Conservation (phyloP, 1,140 invertebrate genomes). For the Pinna nobilis region DNA sequence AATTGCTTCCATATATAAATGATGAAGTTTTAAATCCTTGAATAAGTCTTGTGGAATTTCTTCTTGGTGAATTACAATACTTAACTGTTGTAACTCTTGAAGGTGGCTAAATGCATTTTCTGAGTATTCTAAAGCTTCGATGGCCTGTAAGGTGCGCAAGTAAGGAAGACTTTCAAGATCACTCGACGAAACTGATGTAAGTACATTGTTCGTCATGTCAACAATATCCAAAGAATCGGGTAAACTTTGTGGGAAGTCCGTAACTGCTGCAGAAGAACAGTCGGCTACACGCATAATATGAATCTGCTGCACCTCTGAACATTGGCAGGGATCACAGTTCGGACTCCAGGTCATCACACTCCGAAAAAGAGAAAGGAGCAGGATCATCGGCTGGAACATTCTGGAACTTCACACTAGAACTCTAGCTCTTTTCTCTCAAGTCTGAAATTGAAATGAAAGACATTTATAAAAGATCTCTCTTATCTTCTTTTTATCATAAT, state of each 20-base stretch:
- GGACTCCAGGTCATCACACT: too few species aligned
- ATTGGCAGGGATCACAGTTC: too few species aligned
- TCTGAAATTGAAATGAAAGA: too few species aligned
- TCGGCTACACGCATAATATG: too few species aligned
- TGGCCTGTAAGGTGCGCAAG: not conserved
- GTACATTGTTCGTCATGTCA: not conserved
- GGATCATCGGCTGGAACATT: too few species aligned
- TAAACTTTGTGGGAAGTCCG: not conserved
- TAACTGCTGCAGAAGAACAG: not conserved
- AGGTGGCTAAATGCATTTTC: not conserved
- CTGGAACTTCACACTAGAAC: too few species aligned
- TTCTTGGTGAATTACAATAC: not conserved
- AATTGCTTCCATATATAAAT: not conserved
- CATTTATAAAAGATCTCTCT: too few species aligned
- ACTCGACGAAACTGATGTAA: not conserved
- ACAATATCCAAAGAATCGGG: not conserved
- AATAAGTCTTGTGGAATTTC: not conserved
- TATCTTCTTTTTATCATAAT: too few species aligned
- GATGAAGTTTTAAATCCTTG: not conserved
- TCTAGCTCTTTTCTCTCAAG: too few species aligned
- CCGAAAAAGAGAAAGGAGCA: too few species aligned
- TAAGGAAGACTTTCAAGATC: not conserved
- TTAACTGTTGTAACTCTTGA: not conserved
- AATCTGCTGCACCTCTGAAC: too few species aligned
- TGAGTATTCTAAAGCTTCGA: not conserved